These are phyloP conservation scores for Scomber japonicus DNA, from an alignment of 2,113 vertebrate species.

Conservation along the genomic window DNA sequence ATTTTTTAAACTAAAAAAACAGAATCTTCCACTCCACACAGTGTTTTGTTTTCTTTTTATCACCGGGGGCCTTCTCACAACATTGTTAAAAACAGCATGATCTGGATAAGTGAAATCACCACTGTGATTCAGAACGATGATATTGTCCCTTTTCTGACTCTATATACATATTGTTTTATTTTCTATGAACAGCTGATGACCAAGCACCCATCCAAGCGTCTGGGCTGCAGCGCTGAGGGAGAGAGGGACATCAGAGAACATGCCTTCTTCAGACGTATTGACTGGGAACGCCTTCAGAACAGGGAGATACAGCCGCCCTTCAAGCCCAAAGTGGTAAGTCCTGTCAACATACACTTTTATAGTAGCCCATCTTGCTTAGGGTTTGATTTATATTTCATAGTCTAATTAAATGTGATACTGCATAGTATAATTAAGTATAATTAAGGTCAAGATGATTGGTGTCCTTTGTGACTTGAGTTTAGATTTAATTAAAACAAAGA, in stretches of 20 bases:
- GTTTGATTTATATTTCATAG: not conserved
- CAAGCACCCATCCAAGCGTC: constrained; percentile 95
- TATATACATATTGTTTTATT: not conserved
- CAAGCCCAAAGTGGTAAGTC: constrained; percentile 98
- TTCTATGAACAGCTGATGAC: constrained; percentile 90
- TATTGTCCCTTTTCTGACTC: constrained; percentile 3
- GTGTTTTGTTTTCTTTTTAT: too few relatives aligned
- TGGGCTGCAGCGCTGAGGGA: constrained; percentile 93
- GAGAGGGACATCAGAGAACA: constrained; percentile 95
- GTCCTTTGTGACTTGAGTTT: not conserved
- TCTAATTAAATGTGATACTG: not conserved
- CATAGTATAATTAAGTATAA: not conserved
- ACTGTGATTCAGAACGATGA: not conserved
- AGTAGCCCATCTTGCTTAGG: not conserved
- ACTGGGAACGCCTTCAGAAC: constrained; percentile 95
- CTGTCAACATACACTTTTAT: not conserved
- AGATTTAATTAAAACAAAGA: constrained; percentile 5
- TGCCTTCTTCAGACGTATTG: constrained; percentile 96
- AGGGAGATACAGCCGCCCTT: constrained; percentile 96
- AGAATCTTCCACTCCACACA: too few relatives aligned
- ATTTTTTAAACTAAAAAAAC: too few relatives aligned
- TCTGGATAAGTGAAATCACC: not conserved
- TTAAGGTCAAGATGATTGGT: constrained; percentile 7
- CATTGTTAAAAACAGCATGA: not conserved
- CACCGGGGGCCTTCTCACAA: too few relatives aligned